Evolutionary conservation across 2,888 invertebrate genomes (phyloP).

Genomic region (Pachycephus smyrnensis): DNA sequence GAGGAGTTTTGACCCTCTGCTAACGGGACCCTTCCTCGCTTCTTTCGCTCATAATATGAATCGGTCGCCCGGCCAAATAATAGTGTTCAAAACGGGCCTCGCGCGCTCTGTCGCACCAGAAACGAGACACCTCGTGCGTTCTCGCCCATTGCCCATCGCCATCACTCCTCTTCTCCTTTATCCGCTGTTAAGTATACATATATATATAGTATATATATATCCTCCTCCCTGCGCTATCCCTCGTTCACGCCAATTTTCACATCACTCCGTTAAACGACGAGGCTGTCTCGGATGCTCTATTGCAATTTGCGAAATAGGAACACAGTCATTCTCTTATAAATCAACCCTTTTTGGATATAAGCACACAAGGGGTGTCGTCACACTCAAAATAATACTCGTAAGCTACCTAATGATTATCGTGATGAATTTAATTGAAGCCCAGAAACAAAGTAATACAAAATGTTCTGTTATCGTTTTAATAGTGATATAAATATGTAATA

Average conservation of each 20-base stretch:
- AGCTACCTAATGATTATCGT: too few species aligned
- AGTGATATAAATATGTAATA: too few species aligned
- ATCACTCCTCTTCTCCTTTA: slow-evolving; percentile 10
- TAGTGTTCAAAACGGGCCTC: slow-evolving; percentile 50
- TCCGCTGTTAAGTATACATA: slow-evolving; percentile 6
- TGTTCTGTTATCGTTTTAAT: too few species aligned
- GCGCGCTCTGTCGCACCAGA: slow-evolving; percentile 35
- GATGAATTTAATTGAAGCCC: too few species aligned
- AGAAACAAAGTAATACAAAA: too few species aligned
- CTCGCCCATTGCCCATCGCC: slow-evolving; percentile 14
- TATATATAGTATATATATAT: slow-evolving; percentile 3
- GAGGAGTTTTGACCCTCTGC: slow-evolving; percentile 61
- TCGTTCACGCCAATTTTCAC: background rate
- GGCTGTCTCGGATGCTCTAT: too few species aligned
- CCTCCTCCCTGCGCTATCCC: background rate
- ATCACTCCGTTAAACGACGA: too few species aligned
- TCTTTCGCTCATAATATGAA: slow-evolving; percentile 59
- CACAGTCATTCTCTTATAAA: too few species aligned
- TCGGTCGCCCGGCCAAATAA: slow-evolving; percentile 54
- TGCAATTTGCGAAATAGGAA: too few species aligned
- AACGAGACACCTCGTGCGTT: slow-evolving; percentile 44
- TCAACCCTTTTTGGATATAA: too few species aligned
- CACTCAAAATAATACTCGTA: too few species aligned
- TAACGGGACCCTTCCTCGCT: slow-evolving; percentile 65
- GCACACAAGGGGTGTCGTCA: too few species aligned